phyloP scores from a whole-genome alignment of 2,888 invertebrate genomes.

The Serripes groenlandicus region DNA sequence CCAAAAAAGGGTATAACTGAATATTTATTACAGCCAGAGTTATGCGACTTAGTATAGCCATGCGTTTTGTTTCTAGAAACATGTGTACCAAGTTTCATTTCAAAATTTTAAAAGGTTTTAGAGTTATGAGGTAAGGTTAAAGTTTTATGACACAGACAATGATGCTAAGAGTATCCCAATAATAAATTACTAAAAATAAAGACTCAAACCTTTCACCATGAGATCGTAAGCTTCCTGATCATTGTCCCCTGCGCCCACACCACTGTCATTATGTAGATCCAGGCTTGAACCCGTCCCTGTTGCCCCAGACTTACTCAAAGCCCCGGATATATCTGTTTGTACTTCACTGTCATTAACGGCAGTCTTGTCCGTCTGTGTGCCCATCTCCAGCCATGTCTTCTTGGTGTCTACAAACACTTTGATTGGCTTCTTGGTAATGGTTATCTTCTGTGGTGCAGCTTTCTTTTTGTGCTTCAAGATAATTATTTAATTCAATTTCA shows the following conservation, averaged over 20 bases:
- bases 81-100: too few species aligned
- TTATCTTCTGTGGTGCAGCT: not conserved
- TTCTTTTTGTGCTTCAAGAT: not conserved
- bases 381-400: conserved; percentile 18
- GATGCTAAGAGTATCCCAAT: too few species aligned
- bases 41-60: too few species aligned
- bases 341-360: conserved; percentile 25
- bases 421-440: conserved; percentile 51
- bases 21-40: too few species aligned
- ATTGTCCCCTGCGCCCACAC: conserved; percentile 25
- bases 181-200: too few species aligned
- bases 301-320: conserved; percentile 11
- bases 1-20: too few species aligned
- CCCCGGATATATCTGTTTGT: conserved; percentile 58
- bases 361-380: conserved; percentile 41
- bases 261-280: conserved; percentile 64
- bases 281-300: not conserved
- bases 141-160: too few species aligned
- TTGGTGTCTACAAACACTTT: conserved; percentile 63
- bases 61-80: too few species aligned
- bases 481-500: too few species aligned
- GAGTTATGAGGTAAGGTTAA: too few species aligned
- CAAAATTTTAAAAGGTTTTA: too few species aligned
- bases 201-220: conserved; percentile 78
- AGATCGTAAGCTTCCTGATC: conserved; percentile 77